phyloP scores from a whole-genome alignment of 2,797 vertebrate genomes.

The Botia almorhae region DNA sequence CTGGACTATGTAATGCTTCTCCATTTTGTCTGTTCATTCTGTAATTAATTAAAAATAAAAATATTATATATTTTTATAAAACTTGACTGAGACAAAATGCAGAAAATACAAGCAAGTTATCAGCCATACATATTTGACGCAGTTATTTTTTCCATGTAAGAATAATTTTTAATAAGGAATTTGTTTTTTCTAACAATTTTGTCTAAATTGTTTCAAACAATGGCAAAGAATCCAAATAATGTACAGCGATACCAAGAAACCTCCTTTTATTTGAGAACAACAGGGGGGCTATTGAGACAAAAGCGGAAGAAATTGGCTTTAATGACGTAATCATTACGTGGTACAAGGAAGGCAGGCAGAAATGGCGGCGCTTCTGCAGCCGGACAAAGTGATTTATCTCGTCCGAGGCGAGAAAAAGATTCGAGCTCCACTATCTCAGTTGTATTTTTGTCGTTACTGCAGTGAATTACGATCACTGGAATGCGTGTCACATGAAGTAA shows the following conservation, averaged over 20 bases:
- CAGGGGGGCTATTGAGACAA: background rate
- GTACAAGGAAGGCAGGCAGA: slow-evolving; percentile 55
- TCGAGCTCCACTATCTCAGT: slow-evolving; percentile 88
- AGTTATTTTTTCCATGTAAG: no score
- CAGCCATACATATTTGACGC: no score
- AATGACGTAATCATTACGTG: slow-evolving; percentile 18
- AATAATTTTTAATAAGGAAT: no score
- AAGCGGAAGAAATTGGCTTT: background rate
- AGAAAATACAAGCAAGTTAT: no score
- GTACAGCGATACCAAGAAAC: no score
- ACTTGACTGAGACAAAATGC: no score
- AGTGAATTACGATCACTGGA: slow-evolving; percentile 93
- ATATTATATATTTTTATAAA: no score
- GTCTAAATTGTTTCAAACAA: no score
- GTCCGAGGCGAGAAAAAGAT: slow-evolving; percentile 92
- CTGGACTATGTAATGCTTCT: background rate
- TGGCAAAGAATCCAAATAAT: no score
- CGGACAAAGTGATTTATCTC: slow-evolving; percentile 90
- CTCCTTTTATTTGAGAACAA: no score
- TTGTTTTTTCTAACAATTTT: no score
- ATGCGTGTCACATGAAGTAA: slow-evolving; percentile 98
- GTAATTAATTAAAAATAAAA: background rate
- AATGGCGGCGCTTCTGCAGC: slow-evolving; percentile 96
- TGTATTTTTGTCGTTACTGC: slow-evolving; percentile 97
- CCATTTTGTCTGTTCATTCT: background rate